A percentile compares a stretch with the other conserved stretches of the same genome.
Conservation (phyloP, 1,140 invertebrate species). For the Cryptotermes secundus region DNA sequence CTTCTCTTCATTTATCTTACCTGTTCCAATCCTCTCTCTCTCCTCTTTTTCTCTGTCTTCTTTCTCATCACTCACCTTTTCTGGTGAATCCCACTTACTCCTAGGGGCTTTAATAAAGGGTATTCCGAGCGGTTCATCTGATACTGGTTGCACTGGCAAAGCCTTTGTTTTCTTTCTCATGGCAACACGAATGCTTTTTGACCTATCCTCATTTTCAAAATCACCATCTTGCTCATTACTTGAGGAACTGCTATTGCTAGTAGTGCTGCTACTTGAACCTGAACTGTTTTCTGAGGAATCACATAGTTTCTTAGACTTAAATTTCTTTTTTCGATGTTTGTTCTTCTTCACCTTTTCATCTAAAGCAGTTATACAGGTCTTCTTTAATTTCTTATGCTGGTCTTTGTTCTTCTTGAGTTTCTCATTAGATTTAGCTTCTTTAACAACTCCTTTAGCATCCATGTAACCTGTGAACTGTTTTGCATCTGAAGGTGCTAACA, state of each 20-base stretch:
- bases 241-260: slow-evolving; percentile 45
- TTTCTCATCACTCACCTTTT: slow-evolving; percentile 41
- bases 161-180: slow-evolving; percentile 62
- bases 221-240: slow-evolving; percentile 53
- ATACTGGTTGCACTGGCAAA: slow-evolving; percentile 38
- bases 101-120: slow-evolving; percentile 37
- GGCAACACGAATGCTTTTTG: slow-evolving; percentile 63
- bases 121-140: slow-evolving; percentile 38
- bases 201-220: slow-evolving; percentile 53
- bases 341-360: slow-evolving; percentile 36
- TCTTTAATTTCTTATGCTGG: slow-evolving; percentile 24
- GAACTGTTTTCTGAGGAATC: slow-evolving; percentile 36
- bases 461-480: not conserved
- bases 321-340: slow-evolving; percentile 40
- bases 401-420: slow-evolving; percentile 2
- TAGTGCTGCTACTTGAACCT: slow-evolving; percentile 47
- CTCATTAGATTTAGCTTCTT: not conserved
- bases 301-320: slow-evolving; percentile 43
- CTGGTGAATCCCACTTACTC: slow-evolving; percentile 40
- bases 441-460: not conserved
- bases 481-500: not conserved
- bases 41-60: slow-evolving; percentile 39
- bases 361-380: not conserved
- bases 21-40: slow-evolving; percentile 43
- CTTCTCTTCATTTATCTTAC: slow-evolving; percentile 43